Percentiles rank a stretch among this genome's conserved stretches.
Conservation (phyloP, 2,797 vertebrate genomes). For the Lutjanus argentimaculatus region DNA sequence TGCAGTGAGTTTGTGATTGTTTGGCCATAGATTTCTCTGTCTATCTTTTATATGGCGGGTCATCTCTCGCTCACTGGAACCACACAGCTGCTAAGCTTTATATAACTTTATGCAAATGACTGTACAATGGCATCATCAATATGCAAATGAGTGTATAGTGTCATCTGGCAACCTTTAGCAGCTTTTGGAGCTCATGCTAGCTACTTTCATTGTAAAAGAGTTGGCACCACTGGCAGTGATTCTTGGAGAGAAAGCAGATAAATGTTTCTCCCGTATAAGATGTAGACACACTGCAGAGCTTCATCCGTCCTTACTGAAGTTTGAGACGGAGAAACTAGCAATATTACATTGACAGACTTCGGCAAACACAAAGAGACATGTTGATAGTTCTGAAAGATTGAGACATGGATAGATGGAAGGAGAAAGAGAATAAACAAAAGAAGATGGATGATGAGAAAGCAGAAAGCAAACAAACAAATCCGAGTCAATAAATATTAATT, state of each 20-base stretch:
- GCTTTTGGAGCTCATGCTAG: too few species aligned
- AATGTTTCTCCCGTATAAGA: neutral
- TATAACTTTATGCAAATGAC: too few species aligned
- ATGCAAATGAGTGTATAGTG: too few species aligned
- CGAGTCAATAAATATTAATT: conserved; percentile 16
- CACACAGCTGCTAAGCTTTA: too few species aligned
- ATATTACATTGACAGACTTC: neutral
- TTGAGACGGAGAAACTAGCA: neutral
- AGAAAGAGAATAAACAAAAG: conserved; percentile 15
- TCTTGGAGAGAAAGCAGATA: neutral
- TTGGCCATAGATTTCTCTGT: too few species aligned
- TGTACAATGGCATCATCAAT: too few species aligned
- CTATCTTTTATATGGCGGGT: too few species aligned
- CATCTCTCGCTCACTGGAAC: too few species aligned
- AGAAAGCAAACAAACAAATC: conserved; percentile 19
- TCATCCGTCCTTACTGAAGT: neutral
- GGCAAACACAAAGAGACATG: conserved; percentile 1
- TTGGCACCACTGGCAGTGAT: too few species aligned
- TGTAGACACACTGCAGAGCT: neutral
- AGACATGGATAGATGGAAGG: conserved; percentile 2
- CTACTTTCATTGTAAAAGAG: too few species aligned
- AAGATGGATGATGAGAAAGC: conserved; percentile 1
- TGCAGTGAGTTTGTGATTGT: too few species aligned
- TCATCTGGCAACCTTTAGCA: too few species aligned
- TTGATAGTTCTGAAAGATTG: neutral